Base-by-base conservation (phyloP, 2,888 invertebrate species). In the Microctonus hyperodae region DNA sequence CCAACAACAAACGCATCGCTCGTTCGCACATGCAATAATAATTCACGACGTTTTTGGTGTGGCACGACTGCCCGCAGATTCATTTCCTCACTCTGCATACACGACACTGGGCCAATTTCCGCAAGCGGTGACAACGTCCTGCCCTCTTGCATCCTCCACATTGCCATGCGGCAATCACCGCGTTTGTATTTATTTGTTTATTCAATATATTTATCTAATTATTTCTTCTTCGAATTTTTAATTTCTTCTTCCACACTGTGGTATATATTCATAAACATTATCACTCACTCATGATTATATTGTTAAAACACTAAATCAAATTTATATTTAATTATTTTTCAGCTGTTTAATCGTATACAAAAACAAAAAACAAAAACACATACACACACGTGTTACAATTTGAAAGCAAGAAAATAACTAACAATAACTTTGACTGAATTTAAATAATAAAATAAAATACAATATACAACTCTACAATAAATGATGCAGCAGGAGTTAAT, bases 141-240 rank as follows among this genome's bases (percentile, higher is more conserved):
- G 59, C 79, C 73, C 68, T 82, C 81, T 70, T 81, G 82, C 82
- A 80, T 82, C 71, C 78, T 82, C 80, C 78, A 80, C 81, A 81
- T 81, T 70, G 69, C 70, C 48, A 25, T 20, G 50, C 40, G 25
- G 23, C 23, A 37, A 11, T n/a, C 22, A 55, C 40, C 25, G 37
- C 53, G 33, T 28, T 5, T 28, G 28, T 28, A 28, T 28, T 28
- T 28, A 28, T 5, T 28, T 28, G 28, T 7, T 28, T 28, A 28
- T 5, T 28, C 7, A 28, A 28, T 28, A 5, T 5, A 28, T 28
- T 37, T 13, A 11, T 31, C 28, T 51, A n/a, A 37, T 37, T 28
- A 23, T 50, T 50, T 23, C n/a, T 68, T 40, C 40, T 50, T 55
- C n/a, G 48, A 20, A 16, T 44, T 31, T 33, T 31, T 53, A 16